A percentile compares a stretch with the other conserved stretches of the same genome.
Conservation (phyloP, 2,797 vertebrate genomes). For the Heliangelus exortis region DNA sequence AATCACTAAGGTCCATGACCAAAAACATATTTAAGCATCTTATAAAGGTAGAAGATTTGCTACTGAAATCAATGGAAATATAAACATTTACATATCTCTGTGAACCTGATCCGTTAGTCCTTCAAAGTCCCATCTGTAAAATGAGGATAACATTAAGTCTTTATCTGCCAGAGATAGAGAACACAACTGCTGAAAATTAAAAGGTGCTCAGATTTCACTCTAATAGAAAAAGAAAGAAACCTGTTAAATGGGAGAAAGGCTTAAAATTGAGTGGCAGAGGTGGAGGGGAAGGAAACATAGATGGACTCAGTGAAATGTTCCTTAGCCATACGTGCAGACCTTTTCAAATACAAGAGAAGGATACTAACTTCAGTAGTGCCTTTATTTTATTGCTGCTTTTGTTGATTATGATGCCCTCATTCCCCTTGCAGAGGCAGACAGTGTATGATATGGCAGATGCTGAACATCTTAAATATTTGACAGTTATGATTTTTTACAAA, state of each 20-base stretch:
- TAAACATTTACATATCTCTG: conserved; percentile 47
- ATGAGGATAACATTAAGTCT: conserved; percentile 11
- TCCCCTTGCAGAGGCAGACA: background rate
- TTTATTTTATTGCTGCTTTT: background rate
- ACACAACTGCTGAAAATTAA: conserved; percentile 2
- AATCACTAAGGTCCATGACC: conserved; percentile 32
- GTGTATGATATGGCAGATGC: background rate
- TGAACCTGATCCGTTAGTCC: conserved; percentile 5
- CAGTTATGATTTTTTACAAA: conserved; percentile 7
- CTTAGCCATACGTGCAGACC: background rate
- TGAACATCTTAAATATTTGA: conserved; percentile 34
- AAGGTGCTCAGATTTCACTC: background rate
- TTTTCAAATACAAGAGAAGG: background rate
- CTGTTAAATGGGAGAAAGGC: background rate
- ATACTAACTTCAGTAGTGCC: background rate
- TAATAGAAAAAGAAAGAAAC: background rate
- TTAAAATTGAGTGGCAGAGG: background rate
- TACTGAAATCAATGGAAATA: conserved; percentile 29
- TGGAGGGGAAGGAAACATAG: background rate
- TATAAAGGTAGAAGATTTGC: background rate
- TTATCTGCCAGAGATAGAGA: background rate
- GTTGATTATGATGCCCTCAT: background rate
- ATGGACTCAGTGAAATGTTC: background rate
- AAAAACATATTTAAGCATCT: conserved; percentile 52
- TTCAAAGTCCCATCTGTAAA: background rate